Evolutionary conservation across 2,888 invertebrate species (phyloP).

Genomic region (Andricus quercusramuli): DNA sequence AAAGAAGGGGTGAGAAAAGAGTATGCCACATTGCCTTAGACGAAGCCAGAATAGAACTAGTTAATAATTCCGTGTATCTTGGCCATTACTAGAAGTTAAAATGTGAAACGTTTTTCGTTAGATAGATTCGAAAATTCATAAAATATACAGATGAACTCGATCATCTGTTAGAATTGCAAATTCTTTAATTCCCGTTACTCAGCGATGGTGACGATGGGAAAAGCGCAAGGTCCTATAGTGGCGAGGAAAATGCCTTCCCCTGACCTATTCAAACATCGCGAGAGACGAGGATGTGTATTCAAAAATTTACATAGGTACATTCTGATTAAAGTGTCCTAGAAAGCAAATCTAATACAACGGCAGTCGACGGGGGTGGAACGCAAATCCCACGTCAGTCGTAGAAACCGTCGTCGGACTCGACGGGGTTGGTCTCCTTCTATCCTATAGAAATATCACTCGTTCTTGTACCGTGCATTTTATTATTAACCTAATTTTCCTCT

Average conservation of each 20-base stretch:
- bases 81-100: no score
- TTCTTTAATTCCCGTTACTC: conserved; percentile 76
- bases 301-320: conserved; percentile 79
- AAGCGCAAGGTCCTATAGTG: conserved; percentile 53
- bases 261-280: conserved; percentile 78
- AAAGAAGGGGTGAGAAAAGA: no score
- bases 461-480: conserved; percentile 28
- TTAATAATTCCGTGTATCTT: no score
- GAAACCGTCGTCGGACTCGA: conserved; percentile 55
- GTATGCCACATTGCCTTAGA: no score
- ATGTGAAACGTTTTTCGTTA: no score
- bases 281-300: conserved; percentile 77
- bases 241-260: conserved; percentile 76
- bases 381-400: conserved; percentile 58
- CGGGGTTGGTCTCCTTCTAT: conserved; percentile 46
- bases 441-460: conserved; percentile 44
- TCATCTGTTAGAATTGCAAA: conserved; percentile 76
- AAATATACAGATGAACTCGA: conserved; percentile 46
- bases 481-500: conserved; percentile 30
- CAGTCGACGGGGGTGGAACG: conserved; percentile 55
- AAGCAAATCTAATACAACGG: conserved; percentile 77
- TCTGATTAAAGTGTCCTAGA: conserved; percentile 79
- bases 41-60: no score
- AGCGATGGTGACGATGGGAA: conserved; percentile 45
- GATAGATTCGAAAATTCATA: neutral